Evolutionary conservation across 2,888 invertebrate species (phyloP).

Genomic region (Lycocerus yunnanus): DNA sequence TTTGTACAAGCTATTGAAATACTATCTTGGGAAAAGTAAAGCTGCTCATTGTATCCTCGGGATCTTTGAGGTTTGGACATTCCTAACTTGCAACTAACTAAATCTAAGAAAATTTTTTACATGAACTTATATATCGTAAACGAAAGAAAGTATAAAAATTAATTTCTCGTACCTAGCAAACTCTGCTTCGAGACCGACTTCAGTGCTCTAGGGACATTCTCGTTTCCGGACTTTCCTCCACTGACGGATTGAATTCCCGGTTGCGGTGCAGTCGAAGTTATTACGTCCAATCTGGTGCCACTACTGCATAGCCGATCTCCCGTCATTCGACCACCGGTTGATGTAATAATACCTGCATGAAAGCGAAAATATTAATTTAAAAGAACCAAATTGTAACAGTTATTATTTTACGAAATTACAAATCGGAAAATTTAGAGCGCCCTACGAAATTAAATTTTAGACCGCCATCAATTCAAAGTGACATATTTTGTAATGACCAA

Average conservation of each 20-base stretch:
- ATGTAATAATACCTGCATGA: constrained; percentile 54
- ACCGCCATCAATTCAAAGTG: background rate
- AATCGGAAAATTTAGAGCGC: background rate
- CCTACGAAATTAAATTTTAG: background rate
- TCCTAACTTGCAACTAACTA: constrained; percentile 82
- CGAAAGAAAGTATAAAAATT: background rate
- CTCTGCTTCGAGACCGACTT: constrained; percentile 67
- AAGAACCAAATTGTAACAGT: background rate
- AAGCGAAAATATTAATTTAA: constrained; percentile 15
- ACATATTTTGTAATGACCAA: background rate
- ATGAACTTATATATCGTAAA: background rate
- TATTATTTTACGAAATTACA: background rate
- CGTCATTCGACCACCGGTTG: constrained; percentile 55
- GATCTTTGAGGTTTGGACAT: constrained; percentile 55
- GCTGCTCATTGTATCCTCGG: constrained; percentile 53
- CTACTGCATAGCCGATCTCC: constrained; percentile 62
- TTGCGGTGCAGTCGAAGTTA: constrained; percentile 38
- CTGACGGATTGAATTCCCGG: constrained; percentile 45
- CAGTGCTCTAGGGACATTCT: constrained; percentile 56
- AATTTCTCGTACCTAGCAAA: constrained; percentile 58
- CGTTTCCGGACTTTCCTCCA: constrained; percentile 55
- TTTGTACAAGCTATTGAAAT: constrained; percentile 65
- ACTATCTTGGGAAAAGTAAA: constrained; percentile 77
- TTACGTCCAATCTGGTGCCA: constrained; percentile 57
- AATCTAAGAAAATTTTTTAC: constrained; percentile 58